A percentile compares a stretch with the other conserved stretches of the same genome.
Conservation (phyloP, 2,888 invertebrate species). For the Synergus itoensis region DNA sequence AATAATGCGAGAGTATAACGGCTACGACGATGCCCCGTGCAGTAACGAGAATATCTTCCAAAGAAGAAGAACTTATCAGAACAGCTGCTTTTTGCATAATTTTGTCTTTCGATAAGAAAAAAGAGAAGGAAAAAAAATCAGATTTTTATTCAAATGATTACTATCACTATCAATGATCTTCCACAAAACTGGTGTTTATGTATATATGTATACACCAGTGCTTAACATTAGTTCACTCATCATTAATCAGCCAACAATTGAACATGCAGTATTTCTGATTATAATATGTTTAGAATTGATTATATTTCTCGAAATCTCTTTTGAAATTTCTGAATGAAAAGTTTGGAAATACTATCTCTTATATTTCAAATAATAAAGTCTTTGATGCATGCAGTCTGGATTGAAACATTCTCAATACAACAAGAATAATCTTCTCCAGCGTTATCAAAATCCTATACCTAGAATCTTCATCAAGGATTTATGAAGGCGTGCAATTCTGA, state of each 20-base stretch:
- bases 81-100: constrained; percentile 21
- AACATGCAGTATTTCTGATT: too few species aligned
- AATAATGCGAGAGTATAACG: constrained; percentile 56
- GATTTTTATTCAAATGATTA: constrained; percentile 19
- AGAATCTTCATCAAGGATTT: constrained; percentile 1
- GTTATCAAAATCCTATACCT: neutral
- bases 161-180: neutral
- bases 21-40: constrained; percentile 49
- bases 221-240: neutral
- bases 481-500: neutral
- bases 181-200: neutral
- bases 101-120: constrained; percentile 10
- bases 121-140: neutral
- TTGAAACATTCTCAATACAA: neutral
- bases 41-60: constrained; percentile 16
- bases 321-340: neutral
- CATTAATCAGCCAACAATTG: neutral
- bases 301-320: neutral
- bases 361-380: neutral
- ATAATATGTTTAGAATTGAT: neutral
- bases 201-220: neutral
- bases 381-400: neutral
- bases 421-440: neutral
- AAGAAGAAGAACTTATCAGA: constrained; percentile 30
- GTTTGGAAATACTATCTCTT: neutral